Evolutionary conservation across 2,113 vertebrate genomes (phyloP), one percentile per base, ranked within the genome.

Genomic region (Sinosuthora webbiana): DNA sequence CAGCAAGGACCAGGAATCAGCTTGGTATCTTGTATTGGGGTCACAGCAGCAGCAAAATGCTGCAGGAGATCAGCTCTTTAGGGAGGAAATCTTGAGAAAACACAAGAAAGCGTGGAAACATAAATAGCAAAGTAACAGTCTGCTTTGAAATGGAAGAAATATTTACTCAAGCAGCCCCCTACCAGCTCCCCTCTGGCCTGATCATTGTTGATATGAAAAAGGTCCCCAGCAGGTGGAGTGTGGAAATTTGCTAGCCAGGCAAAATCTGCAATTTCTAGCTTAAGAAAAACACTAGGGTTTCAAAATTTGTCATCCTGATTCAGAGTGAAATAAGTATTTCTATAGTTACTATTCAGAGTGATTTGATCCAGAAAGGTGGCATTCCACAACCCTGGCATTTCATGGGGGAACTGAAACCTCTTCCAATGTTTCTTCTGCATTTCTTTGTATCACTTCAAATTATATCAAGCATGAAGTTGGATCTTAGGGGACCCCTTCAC

Each of bases 211-310:
- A 20, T 7, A 47, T 14, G 21, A 73, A 31, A 0, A 1, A 24
- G 7, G 2, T 55, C 11, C 9, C 14, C 2, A 3, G 22, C 1
- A 0, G 7, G 24, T 27, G 10, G 19, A 24, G 9, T 4, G 1
- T 2, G 10, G 21, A n/a, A 57, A 82, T 5, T 13, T 3, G 1
- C 9, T 3, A 9, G 14, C 2, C 1, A 0, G 67, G 47, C 10
- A 70, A 70, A 70, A 49, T 9, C 31, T 59, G 30, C 11, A 39
- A 22, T 70, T 83, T 91, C 53, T 56, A n/a, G 11, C 67, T 73
- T 56, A 55, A n/a, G 21, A 30, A 28, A 70, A 82, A 64, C 1
- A 3, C 21, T 0, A 1, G 4, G 6, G 11, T 52, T 69, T 62
- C 11, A 3, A 60, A 83, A 67, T 8, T 23, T 30, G 11, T 47